Conservation (phyloP, 2,888 invertebrate genomes). For the Agonopterix subpropinquella region DNA sequence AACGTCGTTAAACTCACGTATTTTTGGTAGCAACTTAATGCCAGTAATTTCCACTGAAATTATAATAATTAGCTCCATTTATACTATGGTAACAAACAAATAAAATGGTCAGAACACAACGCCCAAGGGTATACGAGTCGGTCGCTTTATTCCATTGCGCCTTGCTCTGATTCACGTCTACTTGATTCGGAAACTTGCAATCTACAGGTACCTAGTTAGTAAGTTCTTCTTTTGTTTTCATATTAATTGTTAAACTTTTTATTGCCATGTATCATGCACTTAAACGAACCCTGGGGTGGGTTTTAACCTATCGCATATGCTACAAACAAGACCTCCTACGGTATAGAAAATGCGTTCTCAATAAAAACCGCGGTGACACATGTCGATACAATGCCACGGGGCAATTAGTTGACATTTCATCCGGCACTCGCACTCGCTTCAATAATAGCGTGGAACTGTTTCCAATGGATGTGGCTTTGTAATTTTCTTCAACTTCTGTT, state of each 20-base stretch:
- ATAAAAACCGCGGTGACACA: slow-evolving; percentile 40
- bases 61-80: slow-evolving; percentile 74
- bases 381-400: slow-evolving; percentile 37
- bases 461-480: slow-evolving; percentile 41
- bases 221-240: too few relatives aligned
- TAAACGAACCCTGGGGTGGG: too few relatives aligned
- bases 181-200: slow-evolving; percentile 22
- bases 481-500: slow-evolving; percentile 54
- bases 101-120: slow-evolving; percentile 60
- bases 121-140: slow-evolving; percentile 37
- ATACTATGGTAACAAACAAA: slow-evolving; percentile 73
- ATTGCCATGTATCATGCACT: too few relatives aligned
- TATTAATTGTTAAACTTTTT: too few relatives aligned
- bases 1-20: slow-evolving; percentile 74
- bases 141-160: slow-evolving; percentile 28
- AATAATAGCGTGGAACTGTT: slow-evolving; percentile 39
- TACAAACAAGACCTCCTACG: background rate
- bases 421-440: slow-evolving; percentile 26
- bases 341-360: background rate
- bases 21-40: slow-evolving; percentile 75
- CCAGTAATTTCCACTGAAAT: slow-evolving; percentile 72
- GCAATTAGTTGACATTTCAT: slow-evolving; percentile 51
- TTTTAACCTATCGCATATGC: too few relatives aligned
- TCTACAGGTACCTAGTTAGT: too few relatives aligned
- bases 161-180: slow-evolving; percentile 29